These are phyloP conservation scores for Notarius quadriscutis DNA, from an alignment of 2,113 vertebrate species.

Conservation along the genomic window DNA sequence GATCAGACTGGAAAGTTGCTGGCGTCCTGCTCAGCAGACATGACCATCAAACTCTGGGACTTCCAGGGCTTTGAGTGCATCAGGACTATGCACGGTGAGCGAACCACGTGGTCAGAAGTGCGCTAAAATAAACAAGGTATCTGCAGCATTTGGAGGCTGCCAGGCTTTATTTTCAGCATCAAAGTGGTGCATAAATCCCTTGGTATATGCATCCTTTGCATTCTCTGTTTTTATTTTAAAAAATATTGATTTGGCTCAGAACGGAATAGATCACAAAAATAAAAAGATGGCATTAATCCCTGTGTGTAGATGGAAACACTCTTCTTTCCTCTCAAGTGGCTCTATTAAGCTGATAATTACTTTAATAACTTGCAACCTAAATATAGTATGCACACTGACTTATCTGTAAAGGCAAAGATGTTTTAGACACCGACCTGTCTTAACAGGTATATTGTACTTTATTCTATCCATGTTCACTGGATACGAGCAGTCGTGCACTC, in stretches of 20 bases:
- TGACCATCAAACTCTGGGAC: slow-evolving; percentile 99
- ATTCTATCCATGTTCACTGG: too few species aligned
- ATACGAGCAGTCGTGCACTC: too few species aligned
- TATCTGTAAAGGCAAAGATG: not conserved
- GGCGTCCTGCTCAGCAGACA: slow-evolving; percentile 98
- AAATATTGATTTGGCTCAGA: not conserved
- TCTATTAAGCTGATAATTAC: slow-evolving; percentile 1
- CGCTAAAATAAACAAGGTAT: not conserved
- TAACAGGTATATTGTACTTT: not conserved
- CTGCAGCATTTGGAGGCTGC: not conserved
- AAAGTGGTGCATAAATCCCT: not conserved
- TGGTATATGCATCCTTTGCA: not conserved
- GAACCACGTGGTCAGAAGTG: not conserved
- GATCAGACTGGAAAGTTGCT: slow-evolving; percentile 96
- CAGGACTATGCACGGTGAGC: slow-evolving; percentile 97
- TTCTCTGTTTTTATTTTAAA: not conserved
- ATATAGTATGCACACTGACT: not conserved
- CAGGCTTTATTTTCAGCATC: not conserved
- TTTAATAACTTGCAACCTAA: not conserved
- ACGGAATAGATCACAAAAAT: not conserved
- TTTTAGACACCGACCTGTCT: not conserved
- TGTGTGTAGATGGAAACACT: not conserved
- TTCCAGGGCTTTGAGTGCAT: slow-evolving; percentile 99
- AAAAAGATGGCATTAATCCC: slow-evolving; percentile 17
- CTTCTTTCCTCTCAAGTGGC: not conserved